Evolutionary conservation across 1,140 invertebrate species (phyloP).

Genomic region (Chrysopa pallens): DNA sequence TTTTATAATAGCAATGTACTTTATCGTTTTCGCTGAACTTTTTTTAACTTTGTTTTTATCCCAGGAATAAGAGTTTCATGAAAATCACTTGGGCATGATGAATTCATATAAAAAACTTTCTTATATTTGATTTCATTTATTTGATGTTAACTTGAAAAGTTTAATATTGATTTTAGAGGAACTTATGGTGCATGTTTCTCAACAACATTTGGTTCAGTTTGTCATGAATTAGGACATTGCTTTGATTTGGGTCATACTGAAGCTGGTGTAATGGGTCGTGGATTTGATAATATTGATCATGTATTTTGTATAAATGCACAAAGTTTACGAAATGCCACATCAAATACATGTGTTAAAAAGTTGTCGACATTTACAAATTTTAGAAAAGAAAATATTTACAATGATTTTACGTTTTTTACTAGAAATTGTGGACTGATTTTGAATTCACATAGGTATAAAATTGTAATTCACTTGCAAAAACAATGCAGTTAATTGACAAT

Average conservation of each 20-base stretch:
- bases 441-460: constrained; percentile 37
- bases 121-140: no score
- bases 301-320: constrained; percentile 41
- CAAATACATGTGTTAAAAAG: constrained; percentile 26
- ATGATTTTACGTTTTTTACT: constrained; percentile 41
- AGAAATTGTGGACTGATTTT: constrained; percentile 46
- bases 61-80: no score
- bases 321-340: constrained; percentile 27
- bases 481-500: constrained; percentile 1
- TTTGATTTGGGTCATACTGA: constrained; percentile 85
- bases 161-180: constrained; percentile 31
- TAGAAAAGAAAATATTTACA: constrained; percentile 25
- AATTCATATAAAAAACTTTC: no score
- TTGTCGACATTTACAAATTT: constrained; percentile 30
- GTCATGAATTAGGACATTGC: constrained; percentile 88
- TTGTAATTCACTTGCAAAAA: constrained; percentile 11
- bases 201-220: constrained; percentile 79
- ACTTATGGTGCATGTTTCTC: constrained; percentile 78
- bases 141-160: not conserved
- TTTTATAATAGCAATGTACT: no score
- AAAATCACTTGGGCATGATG: no score
- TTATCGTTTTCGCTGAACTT: no score
- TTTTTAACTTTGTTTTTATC: no score
- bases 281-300: constrained; percentile 74
- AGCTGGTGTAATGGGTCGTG: constrained; percentile 84